These are phyloP conservation scores for Eulithis prunata DNA, from an alignment of 2,888 invertebrate species.

Conservation along the genomic window DNA sequence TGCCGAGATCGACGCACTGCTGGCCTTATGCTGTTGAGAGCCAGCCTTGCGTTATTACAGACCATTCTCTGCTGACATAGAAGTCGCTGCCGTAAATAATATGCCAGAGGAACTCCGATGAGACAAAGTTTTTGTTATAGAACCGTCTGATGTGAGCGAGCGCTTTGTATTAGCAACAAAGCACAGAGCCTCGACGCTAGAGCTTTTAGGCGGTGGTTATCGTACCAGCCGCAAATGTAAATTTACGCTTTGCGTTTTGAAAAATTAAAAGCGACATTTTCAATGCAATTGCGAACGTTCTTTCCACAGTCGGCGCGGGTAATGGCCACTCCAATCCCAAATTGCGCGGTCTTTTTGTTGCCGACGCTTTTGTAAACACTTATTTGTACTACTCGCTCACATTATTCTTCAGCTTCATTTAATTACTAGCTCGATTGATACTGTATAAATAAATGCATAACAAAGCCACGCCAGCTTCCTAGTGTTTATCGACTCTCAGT, in stretches of 20 bases:
- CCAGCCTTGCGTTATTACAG: constrained; percentile 25
- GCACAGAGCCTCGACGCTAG: constrained; percentile 66
- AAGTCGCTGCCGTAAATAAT: constrained; percentile 43
- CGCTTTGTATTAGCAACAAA: constrained; percentile 78
- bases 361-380: constrained; percentile 72
- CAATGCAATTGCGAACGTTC: constrained; percentile 78
- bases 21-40: constrained; percentile 21
- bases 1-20: constrained; percentile 26
- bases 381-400: constrained; percentile 64
- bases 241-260: constrained; percentile 80
- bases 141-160: constrained; percentile 66
- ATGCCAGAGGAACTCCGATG: constrained; percentile 51
- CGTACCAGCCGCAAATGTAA: constrained; percentile 74
- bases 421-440: constrained; percentile 42
- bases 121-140: constrained; percentile 70
- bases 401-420: constrained; percentile 53
- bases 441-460: constrained; percentile 6
- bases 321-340: constrained; percentile 81
- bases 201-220: constrained; percentile 80
- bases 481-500: constrained; percentile 17
- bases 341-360: constrained; percentile 70
- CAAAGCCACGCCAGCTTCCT: constrained; percentile 9
- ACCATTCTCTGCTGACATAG: constrained; percentile 28
- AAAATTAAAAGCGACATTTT: constrained; percentile 82
- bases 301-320: constrained; percentile 74